Evolutionary conservation across 2,888 invertebrate species (phyloP), one percentile per base, ranked within the genome.

Genomic region (Apantesis nais): DNA sequence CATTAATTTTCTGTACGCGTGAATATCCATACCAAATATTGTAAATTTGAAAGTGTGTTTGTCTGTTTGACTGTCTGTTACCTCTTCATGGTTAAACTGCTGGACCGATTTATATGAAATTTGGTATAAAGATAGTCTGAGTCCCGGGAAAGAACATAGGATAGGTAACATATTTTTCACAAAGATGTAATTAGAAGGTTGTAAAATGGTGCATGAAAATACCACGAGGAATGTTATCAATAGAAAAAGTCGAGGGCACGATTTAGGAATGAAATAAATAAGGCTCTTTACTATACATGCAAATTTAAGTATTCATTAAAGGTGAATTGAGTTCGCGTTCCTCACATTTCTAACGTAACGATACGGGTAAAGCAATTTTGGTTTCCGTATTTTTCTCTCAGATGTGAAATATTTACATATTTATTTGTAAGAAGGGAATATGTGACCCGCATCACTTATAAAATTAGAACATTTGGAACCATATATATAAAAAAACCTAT

Each of bases 271-370:
- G 31, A 65, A 52, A 34, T 65, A 65, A 31, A 25, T 22, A 55
- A 37, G 19, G 34, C n/a, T 22, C 34, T 8, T 19, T 52, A 65
- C 41, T 60, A 44, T 65, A 41, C n/a, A 65, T 60, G 64, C 52
- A 70, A 66, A 70, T 66, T 70, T 52, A 61, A 61, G 70, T 60
- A 69, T 69, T 71, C 62, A 66, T 75, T 70, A 71, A 71, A 66
- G 22, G 48, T 39, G 60, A 70, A 66, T n/a, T 52, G 39, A 67
- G 55, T 44, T 39, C 0, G 58, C 67, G 62, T 75, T 34, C 34
- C 60, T 48, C 62, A 68, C 78, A 76, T 70, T 69, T 31, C 19
- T 78, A 76, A 67, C 55, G 44, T 66, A 73, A 64, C 73, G 71
- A 73, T 71, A 29, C 39, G 39, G 58, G 9, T 14, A 1, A 66